A percentile compares a stretch with the other conserved stretches of the same genome.
These are phyloP conservation scores for Rhopalosiphum padi DNA, from an alignment of 1,140 invertebrate genomes.

Conservation along the genomic window DNA sequence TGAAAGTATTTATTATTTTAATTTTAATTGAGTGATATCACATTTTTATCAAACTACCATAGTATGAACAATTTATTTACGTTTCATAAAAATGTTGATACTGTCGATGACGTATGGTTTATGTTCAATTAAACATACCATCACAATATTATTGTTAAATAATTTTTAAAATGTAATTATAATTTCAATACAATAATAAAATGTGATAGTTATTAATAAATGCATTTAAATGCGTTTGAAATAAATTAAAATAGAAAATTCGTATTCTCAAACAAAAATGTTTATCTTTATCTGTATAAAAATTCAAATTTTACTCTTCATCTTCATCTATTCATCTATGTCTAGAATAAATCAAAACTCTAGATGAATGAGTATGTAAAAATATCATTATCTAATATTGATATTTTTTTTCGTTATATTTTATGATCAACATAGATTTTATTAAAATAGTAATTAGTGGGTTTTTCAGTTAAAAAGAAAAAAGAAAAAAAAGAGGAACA, in stretches of 20 bases:
- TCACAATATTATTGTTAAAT: background rate
- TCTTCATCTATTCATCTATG: too few relatives aligned
- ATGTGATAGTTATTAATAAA: background rate
- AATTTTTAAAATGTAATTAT: background rate
- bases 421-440: background rate
- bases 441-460: background rate
- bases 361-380: too few relatives aligned
- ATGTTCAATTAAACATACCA: background rate
- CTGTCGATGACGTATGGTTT: background rate
- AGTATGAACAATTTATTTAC: background rate
- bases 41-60: background rate
- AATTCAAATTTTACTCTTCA: background rate
- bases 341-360: too few relatives aligned
- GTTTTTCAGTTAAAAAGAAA: background rate
- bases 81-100: background rate
- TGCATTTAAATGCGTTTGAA: background rate
- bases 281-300: too few relatives aligned
- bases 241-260: too few relatives aligned
- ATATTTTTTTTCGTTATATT: too few relatives aligned
- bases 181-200: background rate
- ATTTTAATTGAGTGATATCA: background rate
- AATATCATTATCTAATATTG: too few relatives aligned
- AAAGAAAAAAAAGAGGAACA: background rate
- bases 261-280: too few relatives aligned
- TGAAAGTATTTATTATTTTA: background rate